Evolutionary conservation across 2,113 vertebrate genomes (phyloP), one percentile per base, ranked within the genome.

Genomic region (Galeopterus variegatus): DNA sequence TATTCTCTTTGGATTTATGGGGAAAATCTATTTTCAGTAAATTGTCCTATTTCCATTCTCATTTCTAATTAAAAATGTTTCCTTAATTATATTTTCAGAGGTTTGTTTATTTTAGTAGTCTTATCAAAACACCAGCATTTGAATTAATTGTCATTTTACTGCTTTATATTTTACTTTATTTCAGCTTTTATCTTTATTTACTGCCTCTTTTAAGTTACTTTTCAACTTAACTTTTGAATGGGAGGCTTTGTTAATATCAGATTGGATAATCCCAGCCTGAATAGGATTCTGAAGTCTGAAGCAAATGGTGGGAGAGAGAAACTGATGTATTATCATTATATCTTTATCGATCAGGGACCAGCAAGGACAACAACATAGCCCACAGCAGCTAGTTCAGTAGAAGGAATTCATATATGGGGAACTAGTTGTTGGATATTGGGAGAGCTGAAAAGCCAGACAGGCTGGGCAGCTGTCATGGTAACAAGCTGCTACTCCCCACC

Each of bases 1-100:
- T 23, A 86, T 64, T 92, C 93, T 97, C 92, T 94, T 80, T 89
- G 79, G 95, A 93, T 95, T 97, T 97, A 50, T 56, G 73, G 82
- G 24, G 17, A 82, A 97, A 76, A 91, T 45, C 36, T 64, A 41
- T 93, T 96, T 97, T 96, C 73, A 94, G 1, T 91, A 65, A 96
- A 94, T 75, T 86, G 26, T 70, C 58, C 92, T 94, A 85, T 95
- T 88, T 97, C 54, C 31, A 90, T 96, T 93, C 75, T 96, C 82
- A 93, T 95, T 97, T 97, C 83, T 94, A 97, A 98, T 97, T 96
- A 95, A 97, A 97, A 97, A 80, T 70, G 28, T 86, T 93, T 52
- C 77, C 95, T 89, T 95, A 96, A 97, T 96, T 93, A 33, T 80
- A 83, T 97, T 97, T 94, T 97, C 45, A 60, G 73, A 91, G 28